phyloP scores from a whole-genome alignment of 2,888 invertebrate genomes.

The Hyalella azteca region DNA sequence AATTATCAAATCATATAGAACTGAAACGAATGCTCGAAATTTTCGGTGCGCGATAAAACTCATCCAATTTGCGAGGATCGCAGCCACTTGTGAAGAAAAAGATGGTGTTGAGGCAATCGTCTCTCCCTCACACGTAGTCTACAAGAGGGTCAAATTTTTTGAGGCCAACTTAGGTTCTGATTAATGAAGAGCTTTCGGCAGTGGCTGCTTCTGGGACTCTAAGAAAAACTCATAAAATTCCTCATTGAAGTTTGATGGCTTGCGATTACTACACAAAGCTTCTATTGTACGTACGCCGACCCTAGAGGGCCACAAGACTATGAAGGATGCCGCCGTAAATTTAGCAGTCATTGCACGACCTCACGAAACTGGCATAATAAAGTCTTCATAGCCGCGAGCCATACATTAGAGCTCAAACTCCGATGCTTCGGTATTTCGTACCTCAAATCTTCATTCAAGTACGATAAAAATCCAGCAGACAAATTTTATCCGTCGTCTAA shows the following conservation, averaged over 20 bases:
- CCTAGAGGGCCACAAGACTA: constrained; percentile 3
- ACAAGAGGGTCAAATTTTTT: constrained; percentile 16
- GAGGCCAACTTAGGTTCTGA: constrained; percentile 6
- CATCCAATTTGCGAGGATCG: background rate
- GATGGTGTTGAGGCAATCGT: background rate
- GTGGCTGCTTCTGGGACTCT: constrained; percentile 25
- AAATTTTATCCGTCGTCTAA: no score
- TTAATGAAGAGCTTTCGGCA: constrained; percentile 37
- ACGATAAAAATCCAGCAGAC: no score
- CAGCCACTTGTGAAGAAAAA: constrained; percentile 5
- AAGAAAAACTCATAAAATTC: constrained; percentile 31
- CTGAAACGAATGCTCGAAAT: no score
- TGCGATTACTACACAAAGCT: constrained; percentile 32
- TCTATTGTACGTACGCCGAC: constrained; percentile 24
- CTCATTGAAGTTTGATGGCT: constrained; percentile 36
- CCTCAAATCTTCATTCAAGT: no score
- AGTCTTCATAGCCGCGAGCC: background rate
- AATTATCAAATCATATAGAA: no score
- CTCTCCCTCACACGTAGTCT: constrained; percentile 30
- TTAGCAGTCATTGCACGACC: background rate
- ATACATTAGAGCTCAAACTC: no score
- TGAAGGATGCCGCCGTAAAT: constrained; percentile 5
- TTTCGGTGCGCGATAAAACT: no score
- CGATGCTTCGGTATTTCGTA: no score
- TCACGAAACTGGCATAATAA: background rate